Evolutionary conservation across 2,113 vertebrate species (phyloP).

Genomic region (Suricata suricatta): DNA sequence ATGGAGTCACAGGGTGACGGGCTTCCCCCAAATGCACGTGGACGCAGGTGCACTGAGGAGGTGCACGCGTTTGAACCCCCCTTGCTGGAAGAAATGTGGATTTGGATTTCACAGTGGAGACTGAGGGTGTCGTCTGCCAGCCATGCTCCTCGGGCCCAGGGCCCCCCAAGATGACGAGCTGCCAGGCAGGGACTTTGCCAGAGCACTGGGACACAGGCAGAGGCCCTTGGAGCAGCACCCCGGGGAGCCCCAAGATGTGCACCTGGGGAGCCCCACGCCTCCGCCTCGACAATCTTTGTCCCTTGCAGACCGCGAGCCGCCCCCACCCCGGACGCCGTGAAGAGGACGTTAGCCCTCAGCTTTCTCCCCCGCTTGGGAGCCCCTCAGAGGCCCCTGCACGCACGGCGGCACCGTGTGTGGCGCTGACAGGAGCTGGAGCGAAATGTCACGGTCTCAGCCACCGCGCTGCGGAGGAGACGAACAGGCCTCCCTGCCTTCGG

Average conservation of each 20-base stretch:
- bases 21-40: rapidly evolving
- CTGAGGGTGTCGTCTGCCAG: rapidly evolving
- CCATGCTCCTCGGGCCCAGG: rapidly evolving
- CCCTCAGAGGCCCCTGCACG: conserved; percentile 76
- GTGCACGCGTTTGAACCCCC: rapidly evolving
- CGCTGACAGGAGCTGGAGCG: conserved; percentile 84
- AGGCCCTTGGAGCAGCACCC: neutral
- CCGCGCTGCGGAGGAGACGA: conserved; percentile 65
- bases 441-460: conserved; percentile 82
- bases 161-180: rapidly evolving
- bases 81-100: rapidly evolving
- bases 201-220: neutral
- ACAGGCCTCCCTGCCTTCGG: conserved; percentile 78
- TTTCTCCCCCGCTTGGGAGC: conserved; percentile 71
- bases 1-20: rapidly evolving
- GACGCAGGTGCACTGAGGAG: neutral
- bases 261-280: neutral
- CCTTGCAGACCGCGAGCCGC: conserved; percentile 22
- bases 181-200: rapidly evolving
- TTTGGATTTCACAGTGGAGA: rapidly evolving
- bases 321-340: conserved; percentile 53
- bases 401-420: conserved; percentile 61
- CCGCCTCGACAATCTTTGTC: rapidly evolving
- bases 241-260: too few relatives aligned
- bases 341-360: conserved; percentile 79